Base-by-base conservation (phyloP, 2,888 invertebrate species). In the Leptinotarsa juncta region DNA sequence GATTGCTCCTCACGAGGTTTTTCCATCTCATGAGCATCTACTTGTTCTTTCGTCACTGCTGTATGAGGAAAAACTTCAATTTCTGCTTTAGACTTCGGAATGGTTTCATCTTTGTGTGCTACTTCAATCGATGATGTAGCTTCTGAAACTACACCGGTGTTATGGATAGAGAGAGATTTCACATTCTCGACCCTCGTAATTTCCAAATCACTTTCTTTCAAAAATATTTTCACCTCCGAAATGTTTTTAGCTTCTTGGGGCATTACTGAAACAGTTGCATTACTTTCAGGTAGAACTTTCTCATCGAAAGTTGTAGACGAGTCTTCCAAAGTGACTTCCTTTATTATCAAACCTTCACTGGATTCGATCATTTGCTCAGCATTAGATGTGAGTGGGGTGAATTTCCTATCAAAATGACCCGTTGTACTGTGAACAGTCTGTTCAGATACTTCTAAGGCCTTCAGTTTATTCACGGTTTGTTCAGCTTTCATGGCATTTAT, bases 171-270 rank as follows among this genome's bases (percentile, higher is more conserved):
- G 10, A 82, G 23, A 2, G 79, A 78, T 71, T 71, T 79, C 57
- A 76, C 73, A 0, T 71, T 70, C 68, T 77, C 71, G 55, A 72
- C 70, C 57, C 74, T 60, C 57, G 75, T 68, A 3, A 79, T 72
- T 67, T 73, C 62, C 14, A 92, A 88, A 0, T 89, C 87, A n/a
- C 88, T 88, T 89, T 94, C 94, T 82, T 90, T 92, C 67, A 92
- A 88, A 55, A 91, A 90, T 10, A 89, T 83, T 69, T 91, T 89
- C 23, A 91, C 90, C 86, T 94, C 92, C 50, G 90, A 90, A n/a
- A 93, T 87, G 53, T 91, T 90, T 32, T 92, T 88, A 18, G 94
- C 93, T 87, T 94, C 93, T 82, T 92, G 91, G 48, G 92, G 85
- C 32, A 91, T 86, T 3, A 94, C 74, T 10, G 90, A 89, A 0